Evolutionary conservation across 2,797 vertebrate species (phyloP).

Genomic region (Aselliscus stoliczkanus): DNA sequence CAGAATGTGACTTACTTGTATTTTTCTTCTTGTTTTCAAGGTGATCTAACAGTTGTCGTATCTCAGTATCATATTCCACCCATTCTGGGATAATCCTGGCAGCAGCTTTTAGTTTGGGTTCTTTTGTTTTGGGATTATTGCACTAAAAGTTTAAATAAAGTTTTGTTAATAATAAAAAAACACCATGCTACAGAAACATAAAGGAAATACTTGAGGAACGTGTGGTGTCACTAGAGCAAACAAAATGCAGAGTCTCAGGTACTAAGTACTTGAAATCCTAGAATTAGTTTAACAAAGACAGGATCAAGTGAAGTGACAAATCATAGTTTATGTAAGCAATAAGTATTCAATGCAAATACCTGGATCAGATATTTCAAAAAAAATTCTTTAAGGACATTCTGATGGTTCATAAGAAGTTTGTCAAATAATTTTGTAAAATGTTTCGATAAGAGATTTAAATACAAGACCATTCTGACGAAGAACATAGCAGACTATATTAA

Average conservation of each 20-base stretch:
- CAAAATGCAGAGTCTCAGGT: not conserved
- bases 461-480: not conserved
- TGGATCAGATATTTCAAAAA: not conserved
- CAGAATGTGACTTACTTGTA: constrained; percentile 10
- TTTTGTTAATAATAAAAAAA: not conserved
- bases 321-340: not conserved
- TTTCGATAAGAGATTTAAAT: not conserved
- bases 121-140: constrained; percentile 99
- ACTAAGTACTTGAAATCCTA: not conserved
- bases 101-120: constrained; percentile 94
- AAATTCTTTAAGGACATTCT: not conserved
- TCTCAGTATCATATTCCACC: constrained; percentile 91
- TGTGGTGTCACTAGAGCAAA: not conserved
- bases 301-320: not conserved
- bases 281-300: not conserved
- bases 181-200: not conserved
- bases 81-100: constrained; percentile 94
- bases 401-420: not conserved
- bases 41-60: constrained; percentile 85
- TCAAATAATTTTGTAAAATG: not conserved
- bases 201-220: not conserved
- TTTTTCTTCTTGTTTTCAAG: constrained; percentile 79
- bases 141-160: constrained; percentile 85
- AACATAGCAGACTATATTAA: not conserved
- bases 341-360: not conserved